Percentiles rank a stretch among this genome's conserved stretches.
Conservation (phyloP, 1,140 invertebrate genomes). For the Bradysia coprophila region DNA sequence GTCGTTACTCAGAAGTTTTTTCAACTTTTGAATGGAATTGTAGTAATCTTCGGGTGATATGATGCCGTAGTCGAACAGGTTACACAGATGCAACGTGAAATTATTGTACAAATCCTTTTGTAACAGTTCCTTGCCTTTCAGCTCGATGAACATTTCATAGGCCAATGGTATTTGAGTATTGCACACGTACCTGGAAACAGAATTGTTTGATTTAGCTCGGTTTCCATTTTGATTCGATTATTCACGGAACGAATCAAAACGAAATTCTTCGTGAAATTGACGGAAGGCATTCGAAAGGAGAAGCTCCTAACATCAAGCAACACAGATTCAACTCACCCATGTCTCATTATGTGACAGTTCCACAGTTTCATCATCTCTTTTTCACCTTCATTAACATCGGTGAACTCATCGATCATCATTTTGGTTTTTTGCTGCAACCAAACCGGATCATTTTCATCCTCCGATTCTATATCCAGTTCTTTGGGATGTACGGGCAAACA, state of each 20-base stretch:
- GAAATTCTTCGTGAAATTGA: no score
- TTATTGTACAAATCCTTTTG: slow-evolving; percentile 82
- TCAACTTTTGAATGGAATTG: slow-evolving; percentile 47
- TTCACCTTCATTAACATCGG: slow-evolving; percentile 95
- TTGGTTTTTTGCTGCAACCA: slow-evolving; percentile 89
- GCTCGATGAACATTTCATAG: slow-evolving; percentile 79
- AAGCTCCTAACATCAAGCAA: no score
- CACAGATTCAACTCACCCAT: no score
- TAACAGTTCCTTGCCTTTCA: slow-evolving; percentile 64
- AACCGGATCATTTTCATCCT: slow-evolving; percentile 83
- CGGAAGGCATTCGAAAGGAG: no score
- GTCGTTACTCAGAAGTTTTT: slow-evolving; percentile 15
- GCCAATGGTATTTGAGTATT: slow-evolving; percentile 87
- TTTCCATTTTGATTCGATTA: no score
- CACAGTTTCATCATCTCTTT: slow-evolving; percentile 98
- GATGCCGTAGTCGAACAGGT: slow-evolving; percentile 86
- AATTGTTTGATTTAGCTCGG: no score
- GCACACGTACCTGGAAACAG: no score
- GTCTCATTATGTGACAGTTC: slow-evolving; percentile 85
- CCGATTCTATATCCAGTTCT: slow-evolving; percentile 85
- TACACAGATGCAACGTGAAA: slow-evolving; percentile 81
- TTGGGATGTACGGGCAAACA: slow-evolving; percentile 86
- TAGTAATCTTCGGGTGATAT: slow-evolving; percentile 74
- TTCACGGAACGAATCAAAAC: no score
- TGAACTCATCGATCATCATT: slow-evolving; percentile 98